Percentiles rank a stretch among this genome's conserved stretches.
These are phyloP conservation scores for Aphidius colemani DNA, from an alignment of 2,888 invertebrate genomes.

Conservation along the genomic window DNA sequence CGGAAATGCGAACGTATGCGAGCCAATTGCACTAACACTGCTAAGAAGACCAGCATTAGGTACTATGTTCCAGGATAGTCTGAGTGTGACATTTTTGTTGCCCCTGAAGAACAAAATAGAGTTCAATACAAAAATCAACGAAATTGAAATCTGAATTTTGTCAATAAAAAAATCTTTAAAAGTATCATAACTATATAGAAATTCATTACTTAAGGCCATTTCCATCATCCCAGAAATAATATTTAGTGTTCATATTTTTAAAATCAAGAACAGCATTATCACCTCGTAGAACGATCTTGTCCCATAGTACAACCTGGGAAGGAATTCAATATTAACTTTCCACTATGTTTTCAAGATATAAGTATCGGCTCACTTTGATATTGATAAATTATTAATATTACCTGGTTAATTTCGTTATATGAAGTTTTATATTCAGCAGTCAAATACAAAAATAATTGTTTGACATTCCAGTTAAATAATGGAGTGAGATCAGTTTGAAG, in stretches of 20 bases:
- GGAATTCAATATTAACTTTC: conserved; percentile 16
- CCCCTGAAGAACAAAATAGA: conserved; percentile 64
- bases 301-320: conserved; percentile 90
- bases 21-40: conserved; percentile 80
- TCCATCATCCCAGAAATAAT: conserved; percentile 99
- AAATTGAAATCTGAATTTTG: too few relatives aligned
- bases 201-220: conserved; percentile 84
- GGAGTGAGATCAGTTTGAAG: conserved; percentile 87
- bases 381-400: conserved; percentile 38
- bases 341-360: background rate
- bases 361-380: background rate
- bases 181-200: background rate
- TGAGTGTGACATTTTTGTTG: conserved; percentile 91
- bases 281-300: conserved; percentile 93
- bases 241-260: conserved; percentile 94
- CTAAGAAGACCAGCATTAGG: conserved; percentile 97
- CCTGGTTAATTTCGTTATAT: conserved; percentile 85
- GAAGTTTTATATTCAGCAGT: conserved; percentile 94
- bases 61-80: conserved; percentile 97
- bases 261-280: conserved; percentile 93
- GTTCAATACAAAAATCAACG: too few relatives aligned
- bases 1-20: conserved; percentile 90
- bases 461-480: conserved; percentile 99
- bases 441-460: conserved; percentile 94
- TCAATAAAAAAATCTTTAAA: too few relatives aligned